Evolutionary conservation across 2,888 invertebrate species (phyloP), one percentile per base, ranked within the genome.

Genomic region (Lacanobia wlatinum): DNA sequence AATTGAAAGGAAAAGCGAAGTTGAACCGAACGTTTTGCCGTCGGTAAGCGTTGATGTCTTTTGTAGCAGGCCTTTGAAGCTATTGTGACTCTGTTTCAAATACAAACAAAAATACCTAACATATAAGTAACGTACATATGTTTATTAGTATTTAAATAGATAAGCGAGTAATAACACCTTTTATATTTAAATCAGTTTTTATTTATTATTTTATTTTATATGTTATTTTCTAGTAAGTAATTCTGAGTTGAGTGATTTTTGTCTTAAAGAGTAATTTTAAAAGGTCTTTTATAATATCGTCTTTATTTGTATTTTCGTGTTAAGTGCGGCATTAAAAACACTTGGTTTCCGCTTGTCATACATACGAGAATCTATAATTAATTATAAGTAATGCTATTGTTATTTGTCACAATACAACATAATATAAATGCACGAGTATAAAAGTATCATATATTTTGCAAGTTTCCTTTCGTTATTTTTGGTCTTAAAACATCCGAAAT

Each of bases 21-120:
- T 53, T 38, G 21, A 4, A 18, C 10, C 50, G 48, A 62, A 55
- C 48, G 34, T 58, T 72, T 74, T 81, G 72, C 91, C 92, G 91
- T 77, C 91, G 91, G 90, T 73, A 79, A 84, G 87, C 95, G 95
- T 95, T 95, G 93, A 95, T 90, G 93, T 95, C 95, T 95, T 94
- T 94, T 92, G 84, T 89, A 91, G 90, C 78, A 84, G 67, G 66
- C 48, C 58, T 46, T n/a, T 60, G 34, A 53, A 58, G 21, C 50
- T 59, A 64, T 67, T 70, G 43, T 55, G 28, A 43, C 43, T 48
- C n/a, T 9, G 23, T 55, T 23, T 14, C 14, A 50, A 58, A 55
- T 50, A 66, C 40, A 53, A 66, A 79, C 46, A 65, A 40, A 60
- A 65, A 34, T 38, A 40, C 28, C 21, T 23, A 34, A 18, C 16